These are phyloP conservation scores for Peucedramus taeniatus DNA, from an alignment of 2,113 vertebrate genomes.

Conservation along the genomic window DNA sequence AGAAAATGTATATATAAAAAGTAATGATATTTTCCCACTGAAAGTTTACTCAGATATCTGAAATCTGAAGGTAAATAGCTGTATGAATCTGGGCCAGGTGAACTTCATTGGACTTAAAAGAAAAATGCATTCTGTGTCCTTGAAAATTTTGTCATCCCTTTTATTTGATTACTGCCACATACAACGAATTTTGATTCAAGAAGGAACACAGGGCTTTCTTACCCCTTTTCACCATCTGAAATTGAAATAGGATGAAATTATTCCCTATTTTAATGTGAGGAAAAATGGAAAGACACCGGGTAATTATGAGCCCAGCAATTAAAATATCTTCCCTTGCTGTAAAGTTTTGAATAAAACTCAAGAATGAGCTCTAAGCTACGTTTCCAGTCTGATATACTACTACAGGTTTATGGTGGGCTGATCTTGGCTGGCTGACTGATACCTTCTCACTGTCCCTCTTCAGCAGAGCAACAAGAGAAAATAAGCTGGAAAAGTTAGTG, in stretches of 20 bases:
- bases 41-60: neutral
- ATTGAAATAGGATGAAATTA: neutral
- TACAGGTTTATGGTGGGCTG: neutral
- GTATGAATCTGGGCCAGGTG: neutral
- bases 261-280: neutral
- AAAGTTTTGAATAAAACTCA: neutral
- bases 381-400: neutral
- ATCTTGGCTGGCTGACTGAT: neutral
- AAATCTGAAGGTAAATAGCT: neutral
- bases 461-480: neutral
- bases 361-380: neutral
- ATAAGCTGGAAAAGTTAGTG: fast-evolving
- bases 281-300: neutral
- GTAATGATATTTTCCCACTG: neutral
- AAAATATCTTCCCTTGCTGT: neutral
- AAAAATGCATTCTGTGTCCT: neutral
- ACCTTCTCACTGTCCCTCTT: neutral
- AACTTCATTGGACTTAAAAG: neutral
- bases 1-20: neutral
- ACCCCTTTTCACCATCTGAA: neutral
- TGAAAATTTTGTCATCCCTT: neutral
- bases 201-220: neutral
- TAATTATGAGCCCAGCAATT: neutral
- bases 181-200: neutral
- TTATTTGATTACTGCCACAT: neutral